Percentiles rank a stretch among this genome's conserved stretches.
Evolutionary conservation across 2,797 vertebrate genomes (phyloP).

Genomic region (Myiotriccus ornatus): DNA sequence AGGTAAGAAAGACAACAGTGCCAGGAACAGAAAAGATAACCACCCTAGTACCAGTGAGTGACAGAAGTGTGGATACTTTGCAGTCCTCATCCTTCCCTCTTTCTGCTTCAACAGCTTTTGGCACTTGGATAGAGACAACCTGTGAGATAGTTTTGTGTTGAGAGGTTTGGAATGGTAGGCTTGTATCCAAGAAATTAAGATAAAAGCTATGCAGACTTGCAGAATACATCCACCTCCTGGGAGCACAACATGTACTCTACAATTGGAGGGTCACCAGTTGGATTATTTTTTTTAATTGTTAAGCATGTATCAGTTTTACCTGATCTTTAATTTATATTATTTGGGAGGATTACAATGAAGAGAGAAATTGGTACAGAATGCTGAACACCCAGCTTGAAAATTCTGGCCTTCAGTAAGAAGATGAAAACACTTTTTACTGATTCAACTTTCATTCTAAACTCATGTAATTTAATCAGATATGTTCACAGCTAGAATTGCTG

Average conservation of each 20-base stretch:
- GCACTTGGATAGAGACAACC: slow-evolving; percentile 30
- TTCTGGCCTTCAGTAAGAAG: slow-evolving; percentile 31
- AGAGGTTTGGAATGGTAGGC: slow-evolving; percentile 9
- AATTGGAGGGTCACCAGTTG: not conserved
- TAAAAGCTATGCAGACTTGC: not conserved
- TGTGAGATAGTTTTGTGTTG: slow-evolving; percentile 26
- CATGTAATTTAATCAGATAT: slow-evolving; percentile 68
- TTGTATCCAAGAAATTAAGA: slow-evolving; percentile 26
- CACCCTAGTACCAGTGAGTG: not conserved
- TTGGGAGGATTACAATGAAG: not conserved
- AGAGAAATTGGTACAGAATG: not conserved
- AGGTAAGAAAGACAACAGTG: not conserved
- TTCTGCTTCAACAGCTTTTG: slow-evolving; percentile 34
- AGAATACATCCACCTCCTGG: not conserved
- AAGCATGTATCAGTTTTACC: not conserved
- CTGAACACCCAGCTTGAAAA: slow-evolving; percentile 23
- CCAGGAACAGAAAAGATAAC: not conserved
- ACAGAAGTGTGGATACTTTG: not conserved
- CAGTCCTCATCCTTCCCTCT: not conserved
- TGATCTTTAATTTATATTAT: slow-evolving; percentile 2
- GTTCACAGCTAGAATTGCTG: slow-evolving; percentile 62
- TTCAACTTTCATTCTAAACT: slow-evolving; percentile 60
- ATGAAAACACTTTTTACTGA: slow-evolving; percentile 57
- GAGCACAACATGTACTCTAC: not conserved
- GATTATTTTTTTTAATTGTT: not conserved